Evolutionary conservation across 2,113 vertebrate species (phyloP).

Genomic region (Numida meleagris): DNA sequence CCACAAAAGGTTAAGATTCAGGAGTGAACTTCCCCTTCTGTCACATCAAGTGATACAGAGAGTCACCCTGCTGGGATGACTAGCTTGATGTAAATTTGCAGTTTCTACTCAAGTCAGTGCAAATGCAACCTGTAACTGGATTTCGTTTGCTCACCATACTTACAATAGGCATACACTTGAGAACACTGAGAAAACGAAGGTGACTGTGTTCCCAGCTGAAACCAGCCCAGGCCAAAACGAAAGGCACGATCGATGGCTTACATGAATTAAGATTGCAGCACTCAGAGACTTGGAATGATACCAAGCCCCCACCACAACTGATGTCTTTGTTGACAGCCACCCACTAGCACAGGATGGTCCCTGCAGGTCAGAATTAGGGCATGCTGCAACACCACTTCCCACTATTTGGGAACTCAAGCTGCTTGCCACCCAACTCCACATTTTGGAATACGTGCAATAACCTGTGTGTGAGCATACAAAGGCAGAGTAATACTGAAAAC

Average conservation of each 20-base stretch:
- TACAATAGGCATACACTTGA: background rate
- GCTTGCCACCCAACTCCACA: background rate
- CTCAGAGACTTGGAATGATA: background rate
- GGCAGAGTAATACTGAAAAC: background rate
- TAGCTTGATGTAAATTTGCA: background rate
- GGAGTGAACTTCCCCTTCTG: background rate
- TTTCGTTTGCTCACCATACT: background rate
- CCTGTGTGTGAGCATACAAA: background rate
- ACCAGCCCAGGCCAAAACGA: background rate
- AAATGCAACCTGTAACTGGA: background rate
- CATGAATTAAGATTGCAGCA: conserved; percentile 18
- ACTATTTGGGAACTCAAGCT: background rate
- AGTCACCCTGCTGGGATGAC: background rate
- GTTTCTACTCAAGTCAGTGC: background rate
- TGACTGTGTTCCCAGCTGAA: background rate
- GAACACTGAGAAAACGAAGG: background rate
- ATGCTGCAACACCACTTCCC: background rate
- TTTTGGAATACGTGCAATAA: background rate
- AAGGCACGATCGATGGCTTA: background rate
- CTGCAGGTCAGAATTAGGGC: background rate
- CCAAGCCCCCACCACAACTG: background rate
- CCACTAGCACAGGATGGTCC: background rate
- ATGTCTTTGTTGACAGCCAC: background rate
- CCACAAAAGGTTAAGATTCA: background rate
- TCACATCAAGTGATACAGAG: background rate